phyloP scores from a whole-genome alignment of 2,113 vertebrate genomes.

The Bothrops jararaca region DNA sequence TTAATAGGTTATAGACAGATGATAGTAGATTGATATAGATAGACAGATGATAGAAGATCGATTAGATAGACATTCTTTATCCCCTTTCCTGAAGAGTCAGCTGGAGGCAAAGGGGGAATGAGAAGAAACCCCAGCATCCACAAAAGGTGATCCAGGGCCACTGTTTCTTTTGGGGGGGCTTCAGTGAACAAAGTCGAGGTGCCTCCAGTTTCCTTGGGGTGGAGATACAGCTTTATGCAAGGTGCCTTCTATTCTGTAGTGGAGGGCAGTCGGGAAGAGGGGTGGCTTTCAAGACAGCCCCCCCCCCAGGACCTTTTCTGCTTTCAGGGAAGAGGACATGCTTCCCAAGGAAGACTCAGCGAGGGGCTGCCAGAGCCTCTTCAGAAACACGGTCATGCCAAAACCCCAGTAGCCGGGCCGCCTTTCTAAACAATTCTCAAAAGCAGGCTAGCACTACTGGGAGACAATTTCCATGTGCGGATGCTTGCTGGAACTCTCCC shows the following conservation, averaged over 20 bases:
- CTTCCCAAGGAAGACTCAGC: slow-evolving; percentile 9
- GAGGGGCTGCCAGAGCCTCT: slow-evolving; percentile 2
- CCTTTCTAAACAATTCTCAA: slow-evolving; percentile 76
- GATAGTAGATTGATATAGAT: too few species aligned
- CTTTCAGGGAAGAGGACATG: background rate
- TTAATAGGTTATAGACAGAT: too few species aligned
- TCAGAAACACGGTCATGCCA: slow-evolving; percentile 47
- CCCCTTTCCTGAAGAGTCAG: background rate
- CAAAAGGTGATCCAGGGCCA: background rate
- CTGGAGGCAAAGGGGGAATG: background rate
- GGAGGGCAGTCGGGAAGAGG: background rate
- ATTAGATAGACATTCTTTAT: background rate
- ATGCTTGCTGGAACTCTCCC: slow-evolving; percentile 81
- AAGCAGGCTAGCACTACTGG: slow-evolving; percentile 77
- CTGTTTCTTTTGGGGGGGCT: background rate
- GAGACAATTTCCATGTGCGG: slow-evolving; percentile 87
- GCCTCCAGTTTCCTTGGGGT: background rate
- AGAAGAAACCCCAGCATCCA: background rate
- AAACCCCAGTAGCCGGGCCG: slow-evolving; percentile 51
- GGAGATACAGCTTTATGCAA: background rate
- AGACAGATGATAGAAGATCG: background rate
- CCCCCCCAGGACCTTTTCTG: background rate
- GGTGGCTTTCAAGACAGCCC: background rate
- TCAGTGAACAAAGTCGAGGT: background rate
- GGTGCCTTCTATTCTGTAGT: too few species aligned